Conservation (phyloP, 1,140 invertebrate species). For the Babylonia areolata region DNA sequence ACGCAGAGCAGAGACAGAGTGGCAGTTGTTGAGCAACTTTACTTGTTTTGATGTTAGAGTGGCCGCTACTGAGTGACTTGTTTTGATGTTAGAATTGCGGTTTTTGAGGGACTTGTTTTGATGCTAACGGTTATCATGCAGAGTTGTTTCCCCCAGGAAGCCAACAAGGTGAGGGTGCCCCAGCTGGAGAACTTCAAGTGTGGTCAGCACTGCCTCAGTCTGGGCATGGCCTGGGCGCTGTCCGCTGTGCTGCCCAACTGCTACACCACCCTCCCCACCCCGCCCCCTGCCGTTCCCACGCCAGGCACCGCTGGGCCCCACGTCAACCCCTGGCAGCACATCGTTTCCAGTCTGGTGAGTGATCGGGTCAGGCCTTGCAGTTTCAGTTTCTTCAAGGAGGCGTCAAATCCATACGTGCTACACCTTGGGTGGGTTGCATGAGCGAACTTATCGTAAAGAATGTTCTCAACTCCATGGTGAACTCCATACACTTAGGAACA, state of each 20-base stretch:
- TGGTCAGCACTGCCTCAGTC: constrained; percentile 60
- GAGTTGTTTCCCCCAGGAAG: constrained; percentile 47
- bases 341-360: constrained; percentile 23
- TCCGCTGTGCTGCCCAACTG: constrained; percentile 61
- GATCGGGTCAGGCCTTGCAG: background rate
- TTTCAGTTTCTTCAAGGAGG: no score
- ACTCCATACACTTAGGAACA: no score
- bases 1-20: no score
- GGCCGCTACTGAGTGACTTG: no score
- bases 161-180: constrained; percentile 56
- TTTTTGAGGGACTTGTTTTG: no score
- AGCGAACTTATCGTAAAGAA: no score
- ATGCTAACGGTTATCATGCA: background rate
- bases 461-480: no score
- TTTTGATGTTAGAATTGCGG: no score
- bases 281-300: constrained; percentile 39
- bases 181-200: constrained; percentile 64
- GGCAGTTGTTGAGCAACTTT: no score
- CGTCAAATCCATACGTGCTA: no score
- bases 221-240: constrained; percentile 67
- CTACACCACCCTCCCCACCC: constrained; percentile 51
- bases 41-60: no score
- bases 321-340: constrained; percentile 33
- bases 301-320: constrained; percentile 47
- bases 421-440: no score